Conservation (phyloP, 2,797 vertebrate genomes). For the Cossypha heuglini region DNA sequence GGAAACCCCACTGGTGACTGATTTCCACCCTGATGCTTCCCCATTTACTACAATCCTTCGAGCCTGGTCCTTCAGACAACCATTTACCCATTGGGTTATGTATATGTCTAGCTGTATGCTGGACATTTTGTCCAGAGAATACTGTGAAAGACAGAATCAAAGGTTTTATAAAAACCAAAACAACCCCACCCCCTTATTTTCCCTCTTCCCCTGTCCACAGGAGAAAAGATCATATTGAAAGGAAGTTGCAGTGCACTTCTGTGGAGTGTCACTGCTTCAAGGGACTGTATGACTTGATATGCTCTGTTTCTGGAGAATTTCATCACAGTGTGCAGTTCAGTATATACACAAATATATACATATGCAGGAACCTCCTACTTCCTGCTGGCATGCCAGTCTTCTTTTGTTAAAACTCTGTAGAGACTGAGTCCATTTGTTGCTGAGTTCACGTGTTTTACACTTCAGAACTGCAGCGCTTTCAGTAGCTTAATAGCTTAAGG, state of each 20-base stretch:
- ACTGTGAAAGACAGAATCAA: not conserved
- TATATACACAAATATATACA: not conserved
- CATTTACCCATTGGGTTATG: not conserved
- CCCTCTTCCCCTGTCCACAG: not conserved
- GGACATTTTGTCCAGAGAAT: not conserved
- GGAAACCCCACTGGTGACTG: not conserved
- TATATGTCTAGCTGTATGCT: not conserved
- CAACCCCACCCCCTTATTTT: fast-evolving
- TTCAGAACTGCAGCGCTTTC: not conserved
- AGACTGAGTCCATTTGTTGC: not conserved
- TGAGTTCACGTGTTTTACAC: not conserved
- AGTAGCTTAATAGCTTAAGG: not conserved
- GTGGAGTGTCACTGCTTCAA: not conserved
- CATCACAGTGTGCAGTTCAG: not conserved
- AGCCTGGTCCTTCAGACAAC: not conserved
- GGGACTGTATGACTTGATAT: not conserved
- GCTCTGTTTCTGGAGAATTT: not conserved
- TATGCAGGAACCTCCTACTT: not conserved
- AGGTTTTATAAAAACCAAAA: not conserved
- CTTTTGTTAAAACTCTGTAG: not conserved
- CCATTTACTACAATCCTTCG: not conserved
- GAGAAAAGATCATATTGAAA: not conserved
- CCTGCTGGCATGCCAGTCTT: not conserved
- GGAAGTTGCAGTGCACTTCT: not conserved
- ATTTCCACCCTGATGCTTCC: not conserved